Percentiles rank a stretch among this genome's conserved stretches.
These are phyloP conservation scores for Acrossocheilus fasciatus DNA, from an alignment of 2,797 vertebrate genomes.

Conservation along the genomic window DNA sequence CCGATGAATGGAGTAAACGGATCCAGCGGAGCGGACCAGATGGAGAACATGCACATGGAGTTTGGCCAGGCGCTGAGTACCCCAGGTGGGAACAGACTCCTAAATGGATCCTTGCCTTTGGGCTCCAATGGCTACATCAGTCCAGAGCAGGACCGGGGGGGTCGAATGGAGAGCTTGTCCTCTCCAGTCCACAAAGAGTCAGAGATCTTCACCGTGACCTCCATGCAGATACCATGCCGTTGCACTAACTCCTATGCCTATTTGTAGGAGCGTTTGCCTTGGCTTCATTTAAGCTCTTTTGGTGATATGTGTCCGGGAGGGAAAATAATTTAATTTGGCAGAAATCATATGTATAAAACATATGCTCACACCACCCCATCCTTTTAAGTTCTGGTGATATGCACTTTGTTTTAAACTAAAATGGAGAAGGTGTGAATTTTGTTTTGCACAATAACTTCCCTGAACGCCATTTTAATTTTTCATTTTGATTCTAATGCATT, in stretches of 20 bases:
- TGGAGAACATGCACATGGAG: constrained; percentile 90
- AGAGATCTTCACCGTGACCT: constrained; percentile 95
- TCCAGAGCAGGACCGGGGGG: constrained; percentile 83
- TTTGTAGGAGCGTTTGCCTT: constrained; percentile 74
- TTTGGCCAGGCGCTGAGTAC: constrained; percentile 78
- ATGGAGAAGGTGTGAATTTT: constrained; percentile 52
- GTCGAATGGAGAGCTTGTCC: constrained; percentile 75
- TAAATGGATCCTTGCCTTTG: constrained; percentile 92
- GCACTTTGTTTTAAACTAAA: constrained; percentile 17
- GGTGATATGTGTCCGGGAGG: constrained; percentile 21
- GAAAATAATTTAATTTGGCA: constrained; percentile 1
- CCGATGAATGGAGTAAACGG: constrained; percentile 73
- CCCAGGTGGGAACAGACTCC: constrained; percentile 97
- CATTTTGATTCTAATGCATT: not conserved
- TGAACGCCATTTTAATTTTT: constrained; percentile 9
- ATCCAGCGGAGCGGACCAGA: constrained; percentile 80
- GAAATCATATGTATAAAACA: not conserved
- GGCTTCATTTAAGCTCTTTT: not conserved
- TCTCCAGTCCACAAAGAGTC: constrained; percentile 88
- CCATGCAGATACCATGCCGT: constrained; percentile 97
- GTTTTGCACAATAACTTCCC: constrained; percentile 72
- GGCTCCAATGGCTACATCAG: constrained; percentile 82
- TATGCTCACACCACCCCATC: not conserved
- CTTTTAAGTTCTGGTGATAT: constrained; percentile 5
- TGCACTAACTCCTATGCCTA: constrained; percentile 98